These are phyloP conservation scores for Lepas anatifera DNA, from an alignment of 2,888 invertebrate genomes.

Conservation along the genomic window DNA sequence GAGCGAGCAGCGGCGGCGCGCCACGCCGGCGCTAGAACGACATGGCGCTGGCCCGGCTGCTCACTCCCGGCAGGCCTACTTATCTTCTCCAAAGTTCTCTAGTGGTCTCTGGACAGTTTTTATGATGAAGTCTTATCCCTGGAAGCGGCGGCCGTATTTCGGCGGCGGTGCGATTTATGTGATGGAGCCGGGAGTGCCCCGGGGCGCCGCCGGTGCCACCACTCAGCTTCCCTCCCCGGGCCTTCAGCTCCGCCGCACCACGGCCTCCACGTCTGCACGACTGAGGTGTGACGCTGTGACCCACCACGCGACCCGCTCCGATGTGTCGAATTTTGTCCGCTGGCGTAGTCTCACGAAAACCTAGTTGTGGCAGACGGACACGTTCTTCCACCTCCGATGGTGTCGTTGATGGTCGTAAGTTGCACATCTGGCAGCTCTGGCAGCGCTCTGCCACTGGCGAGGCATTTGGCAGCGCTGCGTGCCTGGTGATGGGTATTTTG, in stretches of 20 bases:
- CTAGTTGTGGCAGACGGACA: too few species aligned
- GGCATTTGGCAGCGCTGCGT: neutral
- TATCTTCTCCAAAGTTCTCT: constrained; percentile 11
- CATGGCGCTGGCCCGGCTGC: neutral
- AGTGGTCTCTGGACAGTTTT: constrained; percentile 5
- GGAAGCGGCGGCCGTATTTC: constrained; percentile 2
- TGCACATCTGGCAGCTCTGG: neutral
- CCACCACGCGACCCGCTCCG: too few species aligned
- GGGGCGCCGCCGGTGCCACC: neutral
- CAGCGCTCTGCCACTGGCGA: neutral
- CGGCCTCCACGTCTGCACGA: too few species aligned
- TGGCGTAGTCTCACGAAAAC: too few species aligned
- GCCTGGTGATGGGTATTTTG: neutral
- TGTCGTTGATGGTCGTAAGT: too few species aligned
- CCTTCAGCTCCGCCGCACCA: too few species aligned
- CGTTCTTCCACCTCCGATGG: too few species aligned
- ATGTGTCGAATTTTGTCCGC: too few species aligned
- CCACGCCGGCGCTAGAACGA: neutral
- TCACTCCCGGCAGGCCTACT: constrained; percentile 1
- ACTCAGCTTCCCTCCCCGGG: too few species aligned
- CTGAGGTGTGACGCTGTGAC: too few species aligned
- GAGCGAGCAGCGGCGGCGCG: too few species aligned
- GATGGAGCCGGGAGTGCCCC: neutral
- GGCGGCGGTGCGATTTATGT: neutral
- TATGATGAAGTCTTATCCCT: constrained; percentile 10